Conservation (phyloP, 2,797 vertebrate species). For the Thripadectes ignobilis region DNA sequence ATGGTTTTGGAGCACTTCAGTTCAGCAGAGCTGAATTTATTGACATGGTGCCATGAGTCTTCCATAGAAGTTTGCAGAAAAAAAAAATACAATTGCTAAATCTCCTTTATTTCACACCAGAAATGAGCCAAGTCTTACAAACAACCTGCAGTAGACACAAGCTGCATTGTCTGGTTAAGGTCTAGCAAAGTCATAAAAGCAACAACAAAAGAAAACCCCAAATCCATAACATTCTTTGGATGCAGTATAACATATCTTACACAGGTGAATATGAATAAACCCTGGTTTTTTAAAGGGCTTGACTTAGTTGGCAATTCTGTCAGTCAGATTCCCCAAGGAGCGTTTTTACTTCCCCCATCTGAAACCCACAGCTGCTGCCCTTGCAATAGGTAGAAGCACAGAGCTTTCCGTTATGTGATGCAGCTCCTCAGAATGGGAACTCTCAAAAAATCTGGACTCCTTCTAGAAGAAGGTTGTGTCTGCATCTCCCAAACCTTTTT, state of each 20-base stretch:
- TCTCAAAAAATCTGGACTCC: not conserved
- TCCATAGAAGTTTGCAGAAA: not conserved
- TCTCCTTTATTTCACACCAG: not conserved
- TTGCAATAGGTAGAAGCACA: not conserved
- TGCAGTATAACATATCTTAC: not conserved
- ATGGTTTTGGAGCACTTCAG: not conserved
- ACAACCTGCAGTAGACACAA: not conserved
- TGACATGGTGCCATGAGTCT: not conserved
- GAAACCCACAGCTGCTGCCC: not conserved
- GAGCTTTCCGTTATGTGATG: not conserved
- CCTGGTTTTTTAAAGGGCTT: not conserved
- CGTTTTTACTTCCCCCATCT: rapidly evolving
- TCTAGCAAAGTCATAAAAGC: not conserved
- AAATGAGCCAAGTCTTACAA: not conserved
- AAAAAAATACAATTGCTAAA: not conserved
- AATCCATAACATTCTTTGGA: not conserved
- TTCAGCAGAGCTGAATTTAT: not conserved
- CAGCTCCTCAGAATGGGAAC: not conserved
- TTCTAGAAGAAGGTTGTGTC: not conserved
- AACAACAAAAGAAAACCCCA: not conserved
- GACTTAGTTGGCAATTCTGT: not conserved
- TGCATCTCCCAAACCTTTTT: not conserved
- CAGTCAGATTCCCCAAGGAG: not conserved
- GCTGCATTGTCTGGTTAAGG: not conserved
- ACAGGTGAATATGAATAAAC: not conserved